Evolutionary conservation across 2,888 invertebrate species (phyloP), one percentile per base, ranked within the genome.

Genomic region (Bibio marci): DNA sequence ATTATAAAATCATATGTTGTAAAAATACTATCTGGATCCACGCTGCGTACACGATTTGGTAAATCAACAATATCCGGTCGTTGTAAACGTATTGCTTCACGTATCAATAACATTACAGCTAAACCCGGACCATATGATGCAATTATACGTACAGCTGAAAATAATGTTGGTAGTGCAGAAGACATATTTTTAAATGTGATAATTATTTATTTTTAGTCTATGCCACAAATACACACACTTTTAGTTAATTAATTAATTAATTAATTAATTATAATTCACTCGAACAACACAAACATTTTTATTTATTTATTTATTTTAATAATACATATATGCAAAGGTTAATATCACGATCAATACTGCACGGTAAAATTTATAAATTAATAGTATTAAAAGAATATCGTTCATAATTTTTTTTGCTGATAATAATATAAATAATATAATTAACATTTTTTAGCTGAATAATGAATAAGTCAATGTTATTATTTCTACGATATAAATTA

Each of bases 1-100:
- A 86, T 69, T 6, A 86, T 69, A 49, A 85, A 86, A 56, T 87
- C 86, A 50, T 86, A 86, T 35, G 66, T 67, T 5, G 69, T 62
- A 12, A 65, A 58, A 6, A 83, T 52, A 3, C 71, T 56, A 10
- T 65, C 58, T 1, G 71, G 53, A 0, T 65, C 58, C 15, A 66
- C 63, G 38, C 76, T 70, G 30, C 59, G 60, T 1, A 80, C 67
- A 11, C 81, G 67, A 49, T 78, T 58, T 7, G 68, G 65, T 1
- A 61, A 57, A 47, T 83, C 83, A 44, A 78, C 67, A 40, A 86
- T 78, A 47, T 86, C 85, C 1, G 71, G 74, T 12, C 85, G 65
- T 48, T 73, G 64, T 2, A 73, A 53, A 44, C 71, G 59, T 34
- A 81, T 73, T 6, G 73, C 65, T 48, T 73, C 67, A 35, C 78